Evolutionary conservation across 2,888 invertebrate genomes (phyloP), one percentile per base, ranked within the genome.

Genomic region (Hydrotaea cyrtoneurina): DNA sequence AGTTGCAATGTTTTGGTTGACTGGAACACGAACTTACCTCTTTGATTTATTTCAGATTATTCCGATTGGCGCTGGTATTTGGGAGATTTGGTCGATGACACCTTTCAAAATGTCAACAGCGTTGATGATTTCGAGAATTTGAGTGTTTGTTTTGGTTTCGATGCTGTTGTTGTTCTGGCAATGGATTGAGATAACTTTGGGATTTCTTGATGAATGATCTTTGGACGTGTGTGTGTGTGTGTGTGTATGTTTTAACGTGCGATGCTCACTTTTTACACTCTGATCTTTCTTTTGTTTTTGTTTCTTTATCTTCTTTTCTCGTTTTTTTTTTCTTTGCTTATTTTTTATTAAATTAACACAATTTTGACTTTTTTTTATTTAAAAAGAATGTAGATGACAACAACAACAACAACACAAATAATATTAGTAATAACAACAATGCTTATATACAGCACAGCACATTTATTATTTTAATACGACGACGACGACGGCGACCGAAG

Each of bases 271-370:
- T 46, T 21, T 23, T 66, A n/a, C 4, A 13, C 17, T 19, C 23
- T 46, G 21, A 13, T 69, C 39, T 69, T 69, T 66, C 19, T 66
- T 66, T 66, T 66, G 19, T 66, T 43, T 66, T 66, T 15, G 17
- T 59, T 23, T 66, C 66, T 36, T 39, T 43, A 15, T 66, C 66
- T 66, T 10, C 17, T 31, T 64, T n/a, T 64, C 36, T 64, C 36
- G n/a, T 21, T 64, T 11, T 64, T 43, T 66, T 66, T 66, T 36
- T 64, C 17, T 3, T 66, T 19, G 31, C 31, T 31, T 31, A 46
- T 69, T 69, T 69, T 69, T 69, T 69, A 69, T 69, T 69, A 69
- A 69, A 69, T 69, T 69, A 69, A 69, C 69, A 69, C 69, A 69
- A 46, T 69, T 69, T 69, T 46, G n/a, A 69, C 46, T 46, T 69